Evolutionary conservation across 2,797 vertebrate species (phyloP).

Genomic region (Cossypha polioptera): DNA sequence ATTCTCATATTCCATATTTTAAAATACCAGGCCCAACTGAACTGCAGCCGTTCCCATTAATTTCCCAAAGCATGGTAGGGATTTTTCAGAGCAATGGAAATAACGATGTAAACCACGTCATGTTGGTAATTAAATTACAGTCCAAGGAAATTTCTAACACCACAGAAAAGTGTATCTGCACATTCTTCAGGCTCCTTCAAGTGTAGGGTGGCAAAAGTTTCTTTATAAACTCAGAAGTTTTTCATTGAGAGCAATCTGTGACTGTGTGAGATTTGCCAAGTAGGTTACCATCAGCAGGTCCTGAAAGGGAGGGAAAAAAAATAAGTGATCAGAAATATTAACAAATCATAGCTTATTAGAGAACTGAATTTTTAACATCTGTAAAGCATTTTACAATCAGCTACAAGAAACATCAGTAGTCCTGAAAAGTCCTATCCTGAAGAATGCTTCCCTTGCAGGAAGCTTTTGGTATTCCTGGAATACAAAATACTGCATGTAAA

Average conservation of each 20-base stretch:
- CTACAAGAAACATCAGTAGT: neutral
- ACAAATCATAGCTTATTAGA: neutral
- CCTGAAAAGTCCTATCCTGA: neutral
- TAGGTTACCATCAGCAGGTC: constrained; percentile 99
- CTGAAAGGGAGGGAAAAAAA: constrained; percentile 71
- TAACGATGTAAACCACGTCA: neutral
- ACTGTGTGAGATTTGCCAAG: constrained; percentile 95
- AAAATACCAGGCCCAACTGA: neutral
- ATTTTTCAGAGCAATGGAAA: neutral
- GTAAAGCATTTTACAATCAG: neutral
- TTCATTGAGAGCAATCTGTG: constrained; percentile 97
- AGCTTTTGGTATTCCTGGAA: neutral
- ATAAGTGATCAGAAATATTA: neutral
- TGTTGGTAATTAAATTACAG: constrained; percentile 8
- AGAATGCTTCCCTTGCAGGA: neutral
- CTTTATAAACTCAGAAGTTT: constrained; percentile 87
- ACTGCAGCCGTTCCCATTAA: neutral
- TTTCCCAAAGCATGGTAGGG: neutral
- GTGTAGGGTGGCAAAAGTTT: neutral
- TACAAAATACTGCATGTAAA: constrained; percentile 26
- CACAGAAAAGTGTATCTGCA: neutral
- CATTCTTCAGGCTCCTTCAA: neutral
- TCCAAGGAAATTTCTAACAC: constrained; percentile 5
- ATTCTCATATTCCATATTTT: neutral
- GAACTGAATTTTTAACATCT: neutral